A percentile compares a stretch with the other conserved stretches of the same genome.
Evolutionary conservation across 2,113 vertebrate genomes (phyloP).

Genomic region (Polypterus senegalus): DNA sequence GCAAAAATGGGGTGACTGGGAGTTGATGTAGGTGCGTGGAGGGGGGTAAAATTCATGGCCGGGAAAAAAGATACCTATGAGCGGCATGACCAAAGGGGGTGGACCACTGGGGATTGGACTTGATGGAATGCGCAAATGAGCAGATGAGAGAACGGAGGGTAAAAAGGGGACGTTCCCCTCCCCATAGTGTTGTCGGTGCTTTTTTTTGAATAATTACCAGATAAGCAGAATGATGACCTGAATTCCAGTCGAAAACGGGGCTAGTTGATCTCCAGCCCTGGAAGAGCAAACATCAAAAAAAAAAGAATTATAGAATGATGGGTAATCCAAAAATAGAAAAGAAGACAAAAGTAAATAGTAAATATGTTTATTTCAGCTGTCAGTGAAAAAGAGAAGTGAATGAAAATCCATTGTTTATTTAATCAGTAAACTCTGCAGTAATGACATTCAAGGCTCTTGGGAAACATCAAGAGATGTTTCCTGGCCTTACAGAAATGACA

Average conservation of each 20-base stretch:
- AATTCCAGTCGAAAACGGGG: constrained; percentile 72
- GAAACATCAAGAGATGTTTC: too few relatives aligned
- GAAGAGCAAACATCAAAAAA: background rate
- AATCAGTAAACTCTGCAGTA: too few relatives aligned
- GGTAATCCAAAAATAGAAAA: background rate
- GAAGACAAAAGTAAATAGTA: too few relatives aligned
- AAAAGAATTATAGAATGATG: background rate
- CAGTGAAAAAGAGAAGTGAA: too few relatives aligned
- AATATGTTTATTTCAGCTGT: too few relatives aligned
- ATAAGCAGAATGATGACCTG: constrained; percentile 85
- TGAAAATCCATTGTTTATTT: too few relatives aligned
- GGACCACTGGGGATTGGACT: constrained; percentile 80
- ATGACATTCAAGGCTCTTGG: too few relatives aligned
- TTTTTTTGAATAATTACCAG: constrained; percentile 91
- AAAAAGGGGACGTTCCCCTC: too few relatives aligned
- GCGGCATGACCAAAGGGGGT: constrained; percentile 67
- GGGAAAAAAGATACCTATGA: constrained; percentile 68
- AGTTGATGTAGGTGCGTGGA: constrained; percentile 97
- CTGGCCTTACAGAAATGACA: too few relatives aligned
- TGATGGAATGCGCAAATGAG: constrained; percentile 71
- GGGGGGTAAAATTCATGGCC: constrained; percentile 97
- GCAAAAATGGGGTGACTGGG: constrained; percentile 95
- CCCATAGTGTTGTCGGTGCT: constrained; percentile 73
- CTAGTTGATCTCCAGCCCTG: constrained; percentile 90
- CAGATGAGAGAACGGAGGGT: constrained; percentile 79